Conservation (phyloP, 1,140 invertebrate genomes). For the Daktulosphaira vitifoliae region DNA sequence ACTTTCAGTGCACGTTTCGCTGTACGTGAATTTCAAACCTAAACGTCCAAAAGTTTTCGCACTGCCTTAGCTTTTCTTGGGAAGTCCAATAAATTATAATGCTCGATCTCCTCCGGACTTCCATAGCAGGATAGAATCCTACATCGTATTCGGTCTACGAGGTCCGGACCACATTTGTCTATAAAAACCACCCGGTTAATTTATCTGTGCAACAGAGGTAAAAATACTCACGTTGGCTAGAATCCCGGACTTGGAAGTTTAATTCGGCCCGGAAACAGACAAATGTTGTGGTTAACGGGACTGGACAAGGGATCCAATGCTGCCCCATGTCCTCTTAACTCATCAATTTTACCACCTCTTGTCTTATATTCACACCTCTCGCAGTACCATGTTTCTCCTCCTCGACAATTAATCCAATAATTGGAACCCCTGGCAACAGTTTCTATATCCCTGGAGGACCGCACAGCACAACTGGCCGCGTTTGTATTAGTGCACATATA, state of each 20-base stretch:
- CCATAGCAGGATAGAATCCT: too few relatives aligned
- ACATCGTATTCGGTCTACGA: too few relatives aligned
- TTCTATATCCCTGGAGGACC: conserved; percentile 3
- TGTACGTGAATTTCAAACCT: too few relatives aligned
- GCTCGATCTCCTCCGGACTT: too few relatives aligned
- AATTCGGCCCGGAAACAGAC: conserved; percentile 20
- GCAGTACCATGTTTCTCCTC: too few relatives aligned
- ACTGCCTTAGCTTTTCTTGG: too few relatives aligned
- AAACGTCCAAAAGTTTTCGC: too few relatives aligned
- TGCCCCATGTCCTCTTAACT: not conserved
- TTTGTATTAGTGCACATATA: not conserved
- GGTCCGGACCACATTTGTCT: not conserved
- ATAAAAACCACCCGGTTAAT: not conserved
- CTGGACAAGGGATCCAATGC: conserved; percentile 10
- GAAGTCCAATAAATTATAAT: too few relatives aligned
- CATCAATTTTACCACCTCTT: conserved; percentile 5
- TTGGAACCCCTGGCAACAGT: not conserved
- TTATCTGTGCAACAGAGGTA: not conserved
- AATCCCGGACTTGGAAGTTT: not conserved
- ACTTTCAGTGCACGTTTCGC: too few relatives aligned
- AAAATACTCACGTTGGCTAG: too few relatives aligned
- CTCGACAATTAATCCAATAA: conserved; percentile 31
- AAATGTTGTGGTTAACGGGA: conserved; percentile 29
- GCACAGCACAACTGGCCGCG: not conserved
- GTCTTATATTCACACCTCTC: conserved; percentile 16